Evolutionary conservation across 1,140 invertebrate genomes (phyloP), one percentile per base, ranked within the genome.

Genomic region (Neuroterus valhalla): DNA sequence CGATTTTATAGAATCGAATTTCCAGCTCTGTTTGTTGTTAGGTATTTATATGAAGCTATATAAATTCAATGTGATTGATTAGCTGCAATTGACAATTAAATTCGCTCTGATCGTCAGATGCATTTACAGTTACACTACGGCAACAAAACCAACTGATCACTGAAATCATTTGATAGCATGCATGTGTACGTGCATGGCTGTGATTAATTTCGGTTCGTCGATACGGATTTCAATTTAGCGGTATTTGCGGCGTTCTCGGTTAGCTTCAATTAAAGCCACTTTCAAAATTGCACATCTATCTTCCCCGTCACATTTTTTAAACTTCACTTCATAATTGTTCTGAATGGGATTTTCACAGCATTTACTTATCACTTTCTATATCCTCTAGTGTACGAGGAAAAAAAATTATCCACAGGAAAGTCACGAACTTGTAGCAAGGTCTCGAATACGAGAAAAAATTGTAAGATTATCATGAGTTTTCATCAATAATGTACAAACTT

Each of bases 231-330:
- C 55, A 62, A 62, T 62, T 62, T 62, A 62, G 55, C 55, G 55
- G 55, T 62, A 62, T 62, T 62, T 62, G 55, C 55, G 55, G 55
- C 23, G 31, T 26, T 62, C 23, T 31, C 55, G 23, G 55, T 62
- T 62, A 26, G 23, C 55, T 62, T 62, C 55, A 62, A 62, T 38
- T 62, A 26, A 62, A 62, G 14, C 12, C 55, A 62, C 12, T 26
- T 62, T 62, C 55, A 62, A 62, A 62, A 62, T 62, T 62, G 55
- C 26, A 23, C 31, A 62, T 62, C 21, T 31, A 31, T 11, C 11
- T 31, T 10, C 6, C 31, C 31, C 26, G 55, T 62, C 55, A 62
- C 14, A 62, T 62, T 12, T 26, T 62, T 23, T 12, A 26, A 62
- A 14, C n/a, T 50, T 50, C 10, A 50, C 1, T 2, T 46, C 3